Evolutionary conservation across 2,888 invertebrate genomes (phyloP).

Genomic region (Drosophila buzzatii): DNA sequence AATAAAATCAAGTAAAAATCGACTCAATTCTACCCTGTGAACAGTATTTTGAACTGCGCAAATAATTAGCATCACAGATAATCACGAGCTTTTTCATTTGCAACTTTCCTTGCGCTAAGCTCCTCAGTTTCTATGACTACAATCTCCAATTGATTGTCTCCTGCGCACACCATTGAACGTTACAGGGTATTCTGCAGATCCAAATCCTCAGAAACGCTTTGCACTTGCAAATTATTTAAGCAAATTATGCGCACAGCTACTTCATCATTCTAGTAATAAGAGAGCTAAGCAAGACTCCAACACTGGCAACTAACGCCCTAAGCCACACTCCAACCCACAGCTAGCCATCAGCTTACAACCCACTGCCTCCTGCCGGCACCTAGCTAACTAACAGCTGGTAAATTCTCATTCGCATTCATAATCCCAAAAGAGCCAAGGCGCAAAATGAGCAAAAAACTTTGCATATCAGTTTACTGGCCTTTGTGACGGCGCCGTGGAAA

Average conservation of each 20-base stretch:
- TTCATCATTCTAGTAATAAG: conserved; percentile 46
- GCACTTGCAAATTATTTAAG: conserved; percentile 71
- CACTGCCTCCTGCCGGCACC: background rate
- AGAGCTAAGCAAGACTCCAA: conserved; percentile 12
- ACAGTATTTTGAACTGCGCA: too few relatives aligned
- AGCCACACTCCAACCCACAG: background rate
- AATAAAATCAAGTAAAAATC: background rate
- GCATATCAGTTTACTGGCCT: conserved; percentile 45
- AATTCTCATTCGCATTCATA: conserved; percentile 74
- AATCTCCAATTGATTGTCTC: background rate
- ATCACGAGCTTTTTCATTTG: background rate
- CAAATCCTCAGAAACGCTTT: conserved; percentile 36
- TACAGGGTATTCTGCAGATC: background rate
- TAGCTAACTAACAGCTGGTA: conserved; percentile 30
- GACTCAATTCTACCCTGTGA: background rate
- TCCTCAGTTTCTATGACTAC: background rate
- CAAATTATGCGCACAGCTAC: conserved; percentile 67
- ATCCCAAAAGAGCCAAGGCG: conserved; percentile 65
- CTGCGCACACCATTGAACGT: too few relatives aligned
- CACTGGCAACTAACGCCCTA: conserved; percentile 8
- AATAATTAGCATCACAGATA: too few relatives aligned
- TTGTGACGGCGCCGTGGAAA: background rate
- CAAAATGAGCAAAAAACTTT: conserved; percentile 64
- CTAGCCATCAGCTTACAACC: background rate
- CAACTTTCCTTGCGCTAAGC: background rate